A percentile compares a stretch with the other conserved stretches of the same genome.
phyloP scores from a whole-genome alignment of 2,888 invertebrate genomes.

The Epinotia nisella region DNA sequence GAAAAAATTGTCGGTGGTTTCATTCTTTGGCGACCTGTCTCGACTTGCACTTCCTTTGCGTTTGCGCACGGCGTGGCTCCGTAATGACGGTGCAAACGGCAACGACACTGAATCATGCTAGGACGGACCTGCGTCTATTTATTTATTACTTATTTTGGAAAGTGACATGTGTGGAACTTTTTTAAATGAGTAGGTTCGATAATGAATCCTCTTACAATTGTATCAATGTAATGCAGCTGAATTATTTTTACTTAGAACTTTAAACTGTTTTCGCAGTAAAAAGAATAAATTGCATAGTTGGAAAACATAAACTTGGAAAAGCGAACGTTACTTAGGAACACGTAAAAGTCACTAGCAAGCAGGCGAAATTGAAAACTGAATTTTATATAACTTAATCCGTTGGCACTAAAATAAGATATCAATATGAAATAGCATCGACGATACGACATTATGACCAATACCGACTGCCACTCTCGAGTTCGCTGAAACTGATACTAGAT shows the following conservation, averaged over 20 bases:
- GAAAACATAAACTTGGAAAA: slow-evolving; percentile 11
- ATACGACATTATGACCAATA: slow-evolving; percentile 6
- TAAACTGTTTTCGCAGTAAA: neutral
- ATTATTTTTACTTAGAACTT: neutral
- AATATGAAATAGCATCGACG: slow-evolving; percentile 59
- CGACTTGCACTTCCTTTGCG: too few relatives aligned
- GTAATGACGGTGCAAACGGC: too few relatives aligned
- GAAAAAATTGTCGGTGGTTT: too few relatives aligned
- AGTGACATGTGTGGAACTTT: too few relatives aligned
- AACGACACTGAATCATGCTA: too few relatives aligned
- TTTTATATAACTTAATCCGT: slow-evolving; percentile 31
- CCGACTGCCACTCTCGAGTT: neutral
- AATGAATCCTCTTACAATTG: too few relatives aligned
- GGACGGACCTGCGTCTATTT: too few relatives aligned
- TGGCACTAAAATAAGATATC: slow-evolving; percentile 20
- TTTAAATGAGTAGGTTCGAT: too few relatives aligned
- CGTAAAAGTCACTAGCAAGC: slow-evolving; percentile 1
- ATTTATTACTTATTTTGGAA: too few relatives aligned
- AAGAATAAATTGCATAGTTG: neutral
- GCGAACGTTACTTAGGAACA: slow-evolving; percentile 19
- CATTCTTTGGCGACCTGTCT: too few relatives aligned
- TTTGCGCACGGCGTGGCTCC: too few relatives aligned
- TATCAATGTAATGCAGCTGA: too few relatives aligned
- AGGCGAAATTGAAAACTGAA: slow-evolving; percentile 39
- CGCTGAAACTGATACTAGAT: neutral